These are phyloP conservation scores for Poecilobothrus nobilitatus DNA, from an alignment of 2,888 invertebrate genomes.

Conservation along the genomic window DNA sequence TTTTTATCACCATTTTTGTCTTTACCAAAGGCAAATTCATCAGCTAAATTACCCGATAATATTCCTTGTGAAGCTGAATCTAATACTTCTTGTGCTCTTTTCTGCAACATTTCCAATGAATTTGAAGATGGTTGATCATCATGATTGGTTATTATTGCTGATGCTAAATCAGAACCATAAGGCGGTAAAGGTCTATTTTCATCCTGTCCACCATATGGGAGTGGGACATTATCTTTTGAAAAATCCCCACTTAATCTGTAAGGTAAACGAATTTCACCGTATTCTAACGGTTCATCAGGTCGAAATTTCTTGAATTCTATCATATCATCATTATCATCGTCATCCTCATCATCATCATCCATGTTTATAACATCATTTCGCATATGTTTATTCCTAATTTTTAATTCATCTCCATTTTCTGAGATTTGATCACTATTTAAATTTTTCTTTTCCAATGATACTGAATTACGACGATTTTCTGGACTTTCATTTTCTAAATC, in stretches of 20 bases:
- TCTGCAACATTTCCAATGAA: slow-evolving; percentile 83
- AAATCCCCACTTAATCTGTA: slow-evolving; percentile 19
- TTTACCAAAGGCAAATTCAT: slow-evolving; percentile 79
- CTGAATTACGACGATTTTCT: neutral
- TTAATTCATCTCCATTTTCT: neutral
- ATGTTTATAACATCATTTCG: neutral
- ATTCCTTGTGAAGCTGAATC: slow-evolving; percentile 90
- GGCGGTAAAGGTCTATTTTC: slow-evolving; percentile 40
- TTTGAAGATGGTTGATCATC: slow-evolving; percentile 63
- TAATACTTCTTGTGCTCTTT: slow-evolving; percentile 84
- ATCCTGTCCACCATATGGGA: slow-evolving; percentile 33
- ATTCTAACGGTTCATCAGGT: slow-evolving; percentile 26
- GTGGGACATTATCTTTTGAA: slow-evolving; percentile 15
- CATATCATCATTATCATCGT: slow-evolving; percentile 4
- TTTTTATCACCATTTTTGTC: slow-evolving; percentile 70
- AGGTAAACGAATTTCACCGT: slow-evolving; percentile 20
- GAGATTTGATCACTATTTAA: slow-evolving; percentile 7
- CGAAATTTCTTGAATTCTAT: slow-evolving; percentile 11
- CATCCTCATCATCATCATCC: slow-evolving; percentile 7
- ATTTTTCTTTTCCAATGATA: slow-evolving; percentile 14
- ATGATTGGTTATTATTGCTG: slow-evolving; percentile 75
- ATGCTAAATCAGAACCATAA: slow-evolving; percentile 38
- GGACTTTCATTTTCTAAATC: neutral
- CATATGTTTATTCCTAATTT: neutral
- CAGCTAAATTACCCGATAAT: slow-evolving; percentile 80